Evolutionary conservation across 2,888 invertebrate genomes (phyloP).

Genomic region (Meteorus cinctellus): DNA sequence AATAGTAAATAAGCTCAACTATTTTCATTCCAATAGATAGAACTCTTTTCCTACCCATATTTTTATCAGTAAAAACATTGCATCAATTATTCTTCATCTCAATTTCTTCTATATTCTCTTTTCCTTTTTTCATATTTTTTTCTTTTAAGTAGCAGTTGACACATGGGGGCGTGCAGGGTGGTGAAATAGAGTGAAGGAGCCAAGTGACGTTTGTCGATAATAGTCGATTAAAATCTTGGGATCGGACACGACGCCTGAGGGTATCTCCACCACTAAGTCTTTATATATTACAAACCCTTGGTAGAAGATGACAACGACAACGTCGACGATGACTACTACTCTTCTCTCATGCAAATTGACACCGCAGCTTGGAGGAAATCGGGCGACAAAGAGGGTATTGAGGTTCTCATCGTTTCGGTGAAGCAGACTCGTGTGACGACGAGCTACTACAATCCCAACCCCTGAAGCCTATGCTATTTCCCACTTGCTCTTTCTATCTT

Average conservation of each 20-base stretch:
- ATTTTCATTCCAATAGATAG: background rate
- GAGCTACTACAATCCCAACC: background rate
- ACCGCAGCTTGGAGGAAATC: slow-evolving; percentile 25
- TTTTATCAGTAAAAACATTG: background rate
- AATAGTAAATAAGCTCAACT: background rate
- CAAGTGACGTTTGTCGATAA: slow-evolving; percentile 41
- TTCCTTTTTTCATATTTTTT: background rate
- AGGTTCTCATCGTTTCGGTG: background rate
- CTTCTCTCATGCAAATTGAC: slow-evolving; percentile 38
- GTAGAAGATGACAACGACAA: background rate
- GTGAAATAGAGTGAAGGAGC: background rate
- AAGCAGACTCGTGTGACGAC: background rate
- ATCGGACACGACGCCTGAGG: slow-evolving; percentile 16
- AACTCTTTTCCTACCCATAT: background rate
- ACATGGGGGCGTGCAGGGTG: background rate
- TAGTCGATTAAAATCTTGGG: slow-evolving; percentile 36
- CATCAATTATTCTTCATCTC: background rate
- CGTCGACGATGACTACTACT: background rate
- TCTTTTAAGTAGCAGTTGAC: background rate
- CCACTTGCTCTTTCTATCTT: background rate
- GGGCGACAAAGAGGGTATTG: slow-evolving; percentile 27
- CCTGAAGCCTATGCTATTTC: background rate
- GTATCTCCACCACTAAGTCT: background rate
- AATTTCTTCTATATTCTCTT: background rate
- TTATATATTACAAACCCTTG: background rate